These are phyloP conservation scores for Trididemnum nubilum DNA, from an alignment of 23 tunicate species.

Conservation along the genomic window DNA sequence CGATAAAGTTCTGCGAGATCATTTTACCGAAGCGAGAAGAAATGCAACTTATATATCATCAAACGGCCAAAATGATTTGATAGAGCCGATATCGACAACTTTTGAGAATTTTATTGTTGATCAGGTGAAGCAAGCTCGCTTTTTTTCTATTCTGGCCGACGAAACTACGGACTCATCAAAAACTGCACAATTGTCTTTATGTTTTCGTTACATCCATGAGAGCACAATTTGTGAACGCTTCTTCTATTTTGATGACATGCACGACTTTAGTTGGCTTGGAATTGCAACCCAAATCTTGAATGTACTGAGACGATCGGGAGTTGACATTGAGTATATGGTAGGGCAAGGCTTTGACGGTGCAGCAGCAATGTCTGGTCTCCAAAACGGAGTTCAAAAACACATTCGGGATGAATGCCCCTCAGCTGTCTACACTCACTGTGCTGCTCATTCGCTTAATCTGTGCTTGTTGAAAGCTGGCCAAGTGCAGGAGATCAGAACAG, in stretches of 20 bases:
- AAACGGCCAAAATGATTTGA: neutral
- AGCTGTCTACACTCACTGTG: too few relatives aligned
- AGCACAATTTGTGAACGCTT: neutral
- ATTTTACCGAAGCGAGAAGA: neutral
- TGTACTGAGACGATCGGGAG: neutral
- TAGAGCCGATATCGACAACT: neutral
- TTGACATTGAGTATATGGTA: constrained; percentile 8
- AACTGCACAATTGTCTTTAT: neutral
- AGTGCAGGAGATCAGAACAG: too few relatives aligned
- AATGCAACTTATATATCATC: neutral
- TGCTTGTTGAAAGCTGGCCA: too few relatives aligned
- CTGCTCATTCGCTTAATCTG: too few relatives aligned
- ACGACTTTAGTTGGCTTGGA: constrained; percentile 23
- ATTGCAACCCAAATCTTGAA: constrained; percentile 6
- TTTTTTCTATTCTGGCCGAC: neutral
- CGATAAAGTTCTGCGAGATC: constrained; percentile 15
- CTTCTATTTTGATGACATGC: neutral
- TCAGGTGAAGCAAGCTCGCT: neutral
- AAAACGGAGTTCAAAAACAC: neutral
- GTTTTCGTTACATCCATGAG: neutral
- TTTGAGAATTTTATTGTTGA: neutral
- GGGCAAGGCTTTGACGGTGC: constrained; percentile 29
- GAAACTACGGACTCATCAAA: constrained; percentile 25
- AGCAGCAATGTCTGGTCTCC: constrained; percentile 11
- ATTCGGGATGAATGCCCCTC: too few relatives aligned